Evolutionary conservation across 1,140 invertebrate species (phyloP).

Genomic region (Brachionus sp.): DNA sequence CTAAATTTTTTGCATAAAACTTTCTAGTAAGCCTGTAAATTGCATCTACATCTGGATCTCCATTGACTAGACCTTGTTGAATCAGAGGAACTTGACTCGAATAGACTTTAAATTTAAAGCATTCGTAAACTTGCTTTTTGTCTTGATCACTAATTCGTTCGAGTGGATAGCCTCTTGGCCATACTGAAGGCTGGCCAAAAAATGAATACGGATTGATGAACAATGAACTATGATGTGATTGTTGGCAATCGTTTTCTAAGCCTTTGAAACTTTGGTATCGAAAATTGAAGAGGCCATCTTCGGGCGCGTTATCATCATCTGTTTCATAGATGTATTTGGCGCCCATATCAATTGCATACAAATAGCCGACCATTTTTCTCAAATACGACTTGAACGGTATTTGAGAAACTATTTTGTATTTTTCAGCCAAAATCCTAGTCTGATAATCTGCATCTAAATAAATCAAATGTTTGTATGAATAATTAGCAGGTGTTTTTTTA

Average conservation of each 20-base stretch:
- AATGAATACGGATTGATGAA: constrained; percentile 52
- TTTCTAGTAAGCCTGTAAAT: constrained; percentile 52
- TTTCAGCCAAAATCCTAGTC: not conserved
- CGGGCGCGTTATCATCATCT: constrained; percentile 54
- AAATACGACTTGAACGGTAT: not conserved
- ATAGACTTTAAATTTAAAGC: not conserved
- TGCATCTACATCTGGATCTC: constrained; percentile 56
- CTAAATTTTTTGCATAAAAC: constrained; percentile 31
- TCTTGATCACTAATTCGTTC: constrained; percentile 48
- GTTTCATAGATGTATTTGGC: constrained; percentile 56
- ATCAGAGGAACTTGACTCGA: constrained; percentile 48
- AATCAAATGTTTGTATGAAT: constrained; percentile 46
- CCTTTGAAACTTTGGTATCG: not conserved
- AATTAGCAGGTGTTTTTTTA: constrained; percentile 50
- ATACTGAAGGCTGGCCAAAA: constrained; percentile 52
- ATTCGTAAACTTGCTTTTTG: too few species aligned
- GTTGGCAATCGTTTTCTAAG: constrained; percentile 36
- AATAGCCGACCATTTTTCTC: constrained; percentile 9
- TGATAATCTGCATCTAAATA: not conserved
- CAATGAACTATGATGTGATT: not conserved
- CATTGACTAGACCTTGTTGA: constrained; percentile 55
- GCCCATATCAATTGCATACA: constrained; percentile 47
- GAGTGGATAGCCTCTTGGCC: constrained; percentile 54
- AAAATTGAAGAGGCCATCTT: constrained; percentile 46
- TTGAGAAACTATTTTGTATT: not conserved